Conservation (phyloP, 2,113 vertebrate species). For the Falcunculus frontatus region DNA sequence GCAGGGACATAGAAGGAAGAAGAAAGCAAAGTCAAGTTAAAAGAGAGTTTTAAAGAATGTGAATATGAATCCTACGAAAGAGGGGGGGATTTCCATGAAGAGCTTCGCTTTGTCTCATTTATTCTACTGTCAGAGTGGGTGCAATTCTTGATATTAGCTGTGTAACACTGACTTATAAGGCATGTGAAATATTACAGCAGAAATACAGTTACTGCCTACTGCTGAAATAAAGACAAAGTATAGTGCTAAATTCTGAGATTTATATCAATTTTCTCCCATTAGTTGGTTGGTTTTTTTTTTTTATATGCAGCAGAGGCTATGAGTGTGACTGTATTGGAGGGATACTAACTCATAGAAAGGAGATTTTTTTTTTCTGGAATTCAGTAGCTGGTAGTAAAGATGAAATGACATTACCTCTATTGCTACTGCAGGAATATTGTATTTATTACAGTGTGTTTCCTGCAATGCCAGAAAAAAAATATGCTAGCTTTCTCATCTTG, state of each 20-base stretch:
- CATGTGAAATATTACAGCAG: not conserved
- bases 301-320: not conserved
- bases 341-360: not conserved
- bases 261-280: not conserved
- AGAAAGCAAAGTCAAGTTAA: not conserved
- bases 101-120: not conserved
- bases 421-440: not conserved
- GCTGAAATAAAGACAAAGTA: not conserved
- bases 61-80: not conserved
- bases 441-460: not conserved
- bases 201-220: not conserved
- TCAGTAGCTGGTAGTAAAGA: not conserved
- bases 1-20: not conserved
- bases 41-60: not conserved
- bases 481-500: not conserved
- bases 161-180: not conserved
- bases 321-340: not conserved
- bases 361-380: not conserved
- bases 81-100: not conserved
- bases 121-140: not conserved
- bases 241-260: not conserved
- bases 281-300: not conserved
- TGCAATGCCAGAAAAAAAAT: not conserved
- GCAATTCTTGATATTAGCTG: not conserved
- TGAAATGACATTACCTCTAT: not conserved